These are phyloP conservation scores for Elegia similella DNA, from an alignment of 2,888 invertebrate genomes.

Conservation along the genomic window DNA sequence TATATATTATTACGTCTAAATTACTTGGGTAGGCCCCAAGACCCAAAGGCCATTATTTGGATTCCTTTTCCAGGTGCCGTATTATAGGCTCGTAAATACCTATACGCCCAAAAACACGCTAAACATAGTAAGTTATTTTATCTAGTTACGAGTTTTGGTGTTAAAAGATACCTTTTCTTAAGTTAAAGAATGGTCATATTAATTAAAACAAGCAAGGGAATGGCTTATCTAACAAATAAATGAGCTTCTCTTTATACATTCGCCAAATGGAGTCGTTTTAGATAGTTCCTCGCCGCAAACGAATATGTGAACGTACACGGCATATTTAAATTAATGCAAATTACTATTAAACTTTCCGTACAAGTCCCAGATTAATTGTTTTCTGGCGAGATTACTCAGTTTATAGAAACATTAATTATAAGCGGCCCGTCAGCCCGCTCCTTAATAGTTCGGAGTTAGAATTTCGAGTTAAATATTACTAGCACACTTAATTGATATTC, in stretches of 20 bases:
- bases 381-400: not conserved
- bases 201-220: not conserved
- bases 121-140: no score
- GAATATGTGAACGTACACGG: not conserved
- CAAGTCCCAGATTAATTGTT: slow-evolving; percentile 1
- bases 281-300: not conserved
- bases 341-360: not conserved
- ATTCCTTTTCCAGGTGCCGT: no score
- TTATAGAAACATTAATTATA: not conserved
- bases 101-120: no score
- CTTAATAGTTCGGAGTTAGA: slow-evolving; percentile 13
- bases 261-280: not conserved
- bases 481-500: not conserved
- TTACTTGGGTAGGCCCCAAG: no score
- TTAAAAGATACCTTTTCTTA: no score
- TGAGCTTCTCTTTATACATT: not conserved
- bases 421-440: not conserved
- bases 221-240: not conserved
- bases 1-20: no score
- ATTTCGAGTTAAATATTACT: slow-evolving; percentile 20
- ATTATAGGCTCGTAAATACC: no score
- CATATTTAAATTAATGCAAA: slow-evolving; percentile 4
- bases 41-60: no score
- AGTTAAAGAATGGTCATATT: no score
- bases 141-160: no score